These are phyloP conservation scores for Spisula solida DNA, from an alignment of 2,888 invertebrate genomes.

Conservation along the genomic window DNA sequence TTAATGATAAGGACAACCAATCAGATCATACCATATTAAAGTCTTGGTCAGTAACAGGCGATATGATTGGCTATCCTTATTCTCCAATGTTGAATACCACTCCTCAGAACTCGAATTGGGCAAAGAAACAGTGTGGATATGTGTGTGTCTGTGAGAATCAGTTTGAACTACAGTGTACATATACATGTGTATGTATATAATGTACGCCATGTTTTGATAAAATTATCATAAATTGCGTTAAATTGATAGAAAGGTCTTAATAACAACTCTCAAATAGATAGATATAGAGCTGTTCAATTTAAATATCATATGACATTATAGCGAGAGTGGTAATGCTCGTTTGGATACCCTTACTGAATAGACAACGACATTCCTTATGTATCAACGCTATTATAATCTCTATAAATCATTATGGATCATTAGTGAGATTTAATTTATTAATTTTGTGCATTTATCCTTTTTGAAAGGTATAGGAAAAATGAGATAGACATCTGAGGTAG, in stretches of 20 bases:
- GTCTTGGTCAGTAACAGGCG: no score
- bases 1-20: no score
- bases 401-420: conserved; percentile 65
- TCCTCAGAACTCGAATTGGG: no score
- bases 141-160: no score
- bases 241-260: neutral
- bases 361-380: neutral
- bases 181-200: no score
- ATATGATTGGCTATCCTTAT: no score
- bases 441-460: conserved; percentile 40
- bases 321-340: conserved; percentile 28
- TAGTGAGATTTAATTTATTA: conserved; percentile 59
- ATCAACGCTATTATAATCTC: neutral
- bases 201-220: neutral
- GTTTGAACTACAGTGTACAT: no score
- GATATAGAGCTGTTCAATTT: conserved; percentile 24
- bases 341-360: neutral
- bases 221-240: neutral
- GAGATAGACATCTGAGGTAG: conserved; percentile 39
- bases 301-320: conserved; percentile 27
- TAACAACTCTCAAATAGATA: neutral
- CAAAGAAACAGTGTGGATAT: no score
- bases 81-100: no score
- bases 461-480: conserved; percentile 33
- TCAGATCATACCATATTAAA: no score